Evolutionary conservation across 2,113 vertebrate genomes (phyloP).

Genomic region (Leptobrachium leishanense): DNA sequence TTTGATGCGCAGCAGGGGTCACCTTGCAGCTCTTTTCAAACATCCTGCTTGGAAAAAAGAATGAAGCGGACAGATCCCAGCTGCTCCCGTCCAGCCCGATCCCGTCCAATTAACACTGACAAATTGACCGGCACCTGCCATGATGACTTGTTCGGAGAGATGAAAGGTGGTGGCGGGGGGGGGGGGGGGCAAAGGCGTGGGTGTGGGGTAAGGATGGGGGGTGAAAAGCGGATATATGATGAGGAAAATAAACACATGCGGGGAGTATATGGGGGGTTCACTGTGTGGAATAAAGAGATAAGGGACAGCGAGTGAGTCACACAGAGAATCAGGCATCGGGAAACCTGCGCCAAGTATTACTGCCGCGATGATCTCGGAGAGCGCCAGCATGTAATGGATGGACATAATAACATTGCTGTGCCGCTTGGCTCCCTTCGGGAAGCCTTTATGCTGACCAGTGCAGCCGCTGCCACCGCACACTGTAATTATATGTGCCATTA

Average conservation of each 20-base stretch:
- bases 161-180: neutral
- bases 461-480: neutral
- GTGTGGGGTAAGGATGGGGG: neutral
- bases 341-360: neutral
- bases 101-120: constrained; percentile 40
- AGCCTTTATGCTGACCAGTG: neutral
- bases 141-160: constrained; percentile 39
- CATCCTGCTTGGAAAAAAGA: neutral
- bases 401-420: neutral
- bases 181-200: neutral
- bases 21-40: constrained; percentile 20
- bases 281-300: constrained; percentile 12
- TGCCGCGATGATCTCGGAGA: neutral
- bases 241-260: neutral
- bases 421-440: neutral
- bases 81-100: neutral
- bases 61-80: neutral
- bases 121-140: constrained; percentile 21
- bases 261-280: neutral
- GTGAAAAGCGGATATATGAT: constrained; percentile 5
- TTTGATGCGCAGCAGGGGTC: constrained; percentile 16
- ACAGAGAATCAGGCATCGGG: neutral
- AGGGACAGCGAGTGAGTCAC: constrained; percentile 2
- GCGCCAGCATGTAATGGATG: constrained; percentile 2
- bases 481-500: neutral